A percentile compares a stretch with the other conserved stretches of the same genome.
These are phyloP conservation scores for Desmodus rotundus DNA, from an alignment of 2,113 vertebrate species.

Conservation along the genomic window DNA sequence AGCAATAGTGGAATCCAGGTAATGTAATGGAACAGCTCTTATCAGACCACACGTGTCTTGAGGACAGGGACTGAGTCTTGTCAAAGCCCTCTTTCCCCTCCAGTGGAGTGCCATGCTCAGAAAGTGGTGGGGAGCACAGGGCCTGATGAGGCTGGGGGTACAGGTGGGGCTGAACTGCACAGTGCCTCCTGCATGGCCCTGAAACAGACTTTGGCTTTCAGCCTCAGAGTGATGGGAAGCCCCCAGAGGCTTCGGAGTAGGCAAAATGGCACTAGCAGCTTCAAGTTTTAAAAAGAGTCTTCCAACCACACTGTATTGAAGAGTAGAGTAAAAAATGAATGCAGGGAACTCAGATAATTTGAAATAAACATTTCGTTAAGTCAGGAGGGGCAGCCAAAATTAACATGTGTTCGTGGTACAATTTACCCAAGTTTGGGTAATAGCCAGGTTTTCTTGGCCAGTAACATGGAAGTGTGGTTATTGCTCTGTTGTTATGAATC, in stretches of 20 bases:
- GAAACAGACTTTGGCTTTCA: neutral
- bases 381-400: constrained; percentile 63
- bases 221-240: neutral
- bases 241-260: neutral
- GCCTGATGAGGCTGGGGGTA: fast-evolving
- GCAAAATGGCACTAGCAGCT: neutral
- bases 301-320: neutral
- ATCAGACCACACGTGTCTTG: neutral
- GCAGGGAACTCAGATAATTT: constrained; percentile 40
- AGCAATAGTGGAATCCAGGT: neutral
- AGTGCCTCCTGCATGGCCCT: fast-evolving
- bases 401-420: constrained; percentile 73
- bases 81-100: neutral
- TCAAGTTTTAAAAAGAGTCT: neutral
- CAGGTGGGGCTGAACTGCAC: neutral
- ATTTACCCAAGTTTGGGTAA: constrained; percentile 70
- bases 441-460: constrained; percentile 70
- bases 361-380: constrained; percentile 63
- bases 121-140: neutral
- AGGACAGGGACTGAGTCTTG: neutral
- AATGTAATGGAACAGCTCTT: neutral
- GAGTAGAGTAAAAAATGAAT: neutral
- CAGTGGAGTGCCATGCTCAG: neutral
- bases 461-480: constrained; percentile 49
- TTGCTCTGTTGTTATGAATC: constrained; percentile 63